Conservation (phyloP, 2,888 invertebrate species). For the Entomobrya multifasciata region DNA sequence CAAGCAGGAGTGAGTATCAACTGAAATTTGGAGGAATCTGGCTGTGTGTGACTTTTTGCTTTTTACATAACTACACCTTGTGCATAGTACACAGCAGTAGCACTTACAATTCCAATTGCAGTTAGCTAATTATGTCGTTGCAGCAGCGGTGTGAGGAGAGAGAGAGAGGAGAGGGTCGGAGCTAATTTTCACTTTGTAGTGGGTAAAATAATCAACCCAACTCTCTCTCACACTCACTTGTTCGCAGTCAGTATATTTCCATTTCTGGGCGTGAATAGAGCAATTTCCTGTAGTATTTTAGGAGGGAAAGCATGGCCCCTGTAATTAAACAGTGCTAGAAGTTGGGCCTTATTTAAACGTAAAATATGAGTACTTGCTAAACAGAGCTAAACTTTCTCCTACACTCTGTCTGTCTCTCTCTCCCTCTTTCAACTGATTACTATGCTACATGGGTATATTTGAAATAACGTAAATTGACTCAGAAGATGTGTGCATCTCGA, state of each 20-base stretch:
- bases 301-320: neutral
- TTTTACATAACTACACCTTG: neutral
- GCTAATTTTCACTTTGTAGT: conserved; percentile 30
- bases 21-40: conserved; percentile 34
- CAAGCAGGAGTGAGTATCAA: neutral
- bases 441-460: no score
- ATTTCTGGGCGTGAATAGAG: neutral
- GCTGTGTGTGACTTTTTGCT: no score
- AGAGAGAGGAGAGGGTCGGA: neutral
- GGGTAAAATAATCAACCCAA: neutral
- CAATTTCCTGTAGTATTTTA: neutral
- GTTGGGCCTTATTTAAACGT: no score
- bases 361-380: no score
- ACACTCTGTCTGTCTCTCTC: no score
- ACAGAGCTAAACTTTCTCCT: no score
- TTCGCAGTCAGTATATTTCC: no score
- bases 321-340: conserved; percentile 6
- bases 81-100: neutral
- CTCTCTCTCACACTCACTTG: neutral
- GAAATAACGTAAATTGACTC: no score
- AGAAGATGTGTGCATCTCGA: no score
- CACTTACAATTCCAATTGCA: conserved; percentile 1
- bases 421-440: no score
- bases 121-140: conserved; percentile 32
- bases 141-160: conserved; percentile 12